Evolutionary conservation across 2,888 invertebrate species (phyloP).

Genomic region (Perizoma flavofasciatum): DNA sequence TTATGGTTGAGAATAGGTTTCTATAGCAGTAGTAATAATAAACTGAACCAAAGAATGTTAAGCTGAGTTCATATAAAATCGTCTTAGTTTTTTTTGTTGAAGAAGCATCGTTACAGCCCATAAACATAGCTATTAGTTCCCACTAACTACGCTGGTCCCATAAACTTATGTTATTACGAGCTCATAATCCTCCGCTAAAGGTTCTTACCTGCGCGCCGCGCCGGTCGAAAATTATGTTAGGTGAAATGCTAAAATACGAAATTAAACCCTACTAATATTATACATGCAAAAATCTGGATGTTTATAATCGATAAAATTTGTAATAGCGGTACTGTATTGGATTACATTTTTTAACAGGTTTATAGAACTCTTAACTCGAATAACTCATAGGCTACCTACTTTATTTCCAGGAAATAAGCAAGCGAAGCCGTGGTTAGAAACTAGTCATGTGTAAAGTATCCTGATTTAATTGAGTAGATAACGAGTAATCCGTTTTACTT

Average conservation of each 20-base stretch:
- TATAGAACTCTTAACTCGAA: too few relatives aligned
- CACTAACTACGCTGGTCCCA: conserved; percentile 21
- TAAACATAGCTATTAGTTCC: conserved; percentile 27
- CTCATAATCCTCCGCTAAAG: conserved; percentile 16
- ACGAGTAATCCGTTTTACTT: too few relatives aligned
- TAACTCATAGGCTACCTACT: too few relatives aligned
- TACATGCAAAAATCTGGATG: too few relatives aligned
- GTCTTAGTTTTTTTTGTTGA: conserved; percentile 8
- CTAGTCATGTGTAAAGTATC: too few relatives aligned
- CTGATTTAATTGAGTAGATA: too few relatives aligned
- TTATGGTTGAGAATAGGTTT: background rate
- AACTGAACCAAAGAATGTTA: background rate
- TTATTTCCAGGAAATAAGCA: too few relatives aligned
- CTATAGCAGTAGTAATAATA: background rate
- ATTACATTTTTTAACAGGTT: too few relatives aligned
- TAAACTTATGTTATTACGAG: conserved; percentile 28
- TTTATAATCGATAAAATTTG: too few relatives aligned
- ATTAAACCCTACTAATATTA: background rate
- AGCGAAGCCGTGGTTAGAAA: too few relatives aligned
- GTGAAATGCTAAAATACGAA: conserved; percentile 19
- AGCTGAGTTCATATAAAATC: background rate
- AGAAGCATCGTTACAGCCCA: conserved; percentile 16
- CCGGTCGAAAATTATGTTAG: conserved; percentile 9
- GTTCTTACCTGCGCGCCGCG: conserved; percentile 22
- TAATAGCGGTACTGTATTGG: too few relatives aligned